phyloP scores from a whole-genome alignment of 1,140 invertebrate species.

The Matsumurasca onukii region DNA sequence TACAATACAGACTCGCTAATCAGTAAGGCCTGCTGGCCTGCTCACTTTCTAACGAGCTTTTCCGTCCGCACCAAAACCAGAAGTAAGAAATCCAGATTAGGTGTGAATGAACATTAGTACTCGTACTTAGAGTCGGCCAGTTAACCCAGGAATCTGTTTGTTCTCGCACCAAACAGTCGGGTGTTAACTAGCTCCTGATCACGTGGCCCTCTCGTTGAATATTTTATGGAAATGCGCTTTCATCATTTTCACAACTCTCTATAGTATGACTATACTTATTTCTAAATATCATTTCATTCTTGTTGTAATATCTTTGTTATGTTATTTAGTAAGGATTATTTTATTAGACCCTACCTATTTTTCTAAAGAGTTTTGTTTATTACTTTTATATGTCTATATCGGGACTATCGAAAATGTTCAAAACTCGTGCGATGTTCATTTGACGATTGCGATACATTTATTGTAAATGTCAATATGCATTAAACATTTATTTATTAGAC shows the following conservation, averaged over 20 bases:
- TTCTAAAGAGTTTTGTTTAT: too few relatives aligned
- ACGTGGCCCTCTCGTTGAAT: constrained; percentile 7
- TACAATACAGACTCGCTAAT: constrained; percentile 12
- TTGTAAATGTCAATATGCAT: too few relatives aligned
- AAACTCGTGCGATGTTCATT: too few relatives aligned
- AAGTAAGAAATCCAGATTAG: constrained; percentile 12
- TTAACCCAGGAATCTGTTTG: constrained; percentile 10
- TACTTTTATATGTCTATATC: too few relatives aligned
- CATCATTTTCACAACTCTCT: neutral
- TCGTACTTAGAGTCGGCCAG: constrained; percentile 8
- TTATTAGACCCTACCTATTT: too few relatives aligned
- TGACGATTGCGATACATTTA: too few relatives aligned
- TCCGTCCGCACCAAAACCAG: constrained; percentile 5
- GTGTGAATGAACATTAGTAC: constrained; percentile 16
- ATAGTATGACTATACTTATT: too few relatives aligned
- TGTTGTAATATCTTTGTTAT: too few relatives aligned
- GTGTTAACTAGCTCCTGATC: constrained; percentile 21
- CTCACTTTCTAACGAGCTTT: constrained; percentile 11
- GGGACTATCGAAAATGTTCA: too few relatives aligned
- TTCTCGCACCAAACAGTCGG: constrained; percentile 10
- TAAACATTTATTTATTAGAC: too few relatives aligned
- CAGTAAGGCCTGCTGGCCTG: neutral
- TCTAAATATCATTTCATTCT: too few relatives aligned
- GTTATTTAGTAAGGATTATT: too few relatives aligned
- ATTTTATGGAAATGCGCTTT: constrained; percentile 12